Evolutionary conservation across 2,113 vertebrate species (phyloP).

Genomic region (Corydoras sp.): DNA sequence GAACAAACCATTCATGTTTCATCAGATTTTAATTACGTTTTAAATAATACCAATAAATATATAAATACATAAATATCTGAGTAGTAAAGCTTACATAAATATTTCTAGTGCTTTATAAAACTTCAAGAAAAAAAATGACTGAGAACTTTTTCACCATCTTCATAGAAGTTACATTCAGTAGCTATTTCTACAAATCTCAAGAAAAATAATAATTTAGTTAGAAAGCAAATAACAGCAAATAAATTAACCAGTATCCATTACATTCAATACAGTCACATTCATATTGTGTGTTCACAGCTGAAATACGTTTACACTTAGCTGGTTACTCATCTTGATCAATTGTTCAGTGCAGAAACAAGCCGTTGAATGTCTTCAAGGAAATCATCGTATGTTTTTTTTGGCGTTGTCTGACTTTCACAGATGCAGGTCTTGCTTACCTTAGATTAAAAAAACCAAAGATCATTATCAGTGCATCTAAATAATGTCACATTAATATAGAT

Average conservation of each 20-base stretch:
- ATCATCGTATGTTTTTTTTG: neutral
- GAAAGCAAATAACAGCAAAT: neutral
- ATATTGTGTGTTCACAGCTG: no score
- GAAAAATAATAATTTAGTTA: neutral
- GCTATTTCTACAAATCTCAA: neutral
- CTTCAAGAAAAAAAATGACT: neutral
- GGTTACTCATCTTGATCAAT: neutral
- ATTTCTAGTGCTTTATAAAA: constrained; percentile 35
- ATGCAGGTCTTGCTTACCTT: neutral
- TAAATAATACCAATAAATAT: constrained; percentile 47
- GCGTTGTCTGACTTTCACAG: neutral
- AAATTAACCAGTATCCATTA: neutral
- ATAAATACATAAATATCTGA: constrained; percentile 41
- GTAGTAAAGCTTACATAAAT: constrained; percentile 31
- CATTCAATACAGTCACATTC: neutral
- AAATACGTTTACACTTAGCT: neutral
- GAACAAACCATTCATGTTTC: constrained; percentile 2
- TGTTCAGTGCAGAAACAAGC: neutral
- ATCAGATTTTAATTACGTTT: neutral
- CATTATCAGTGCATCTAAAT: neutral
- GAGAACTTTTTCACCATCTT: constrained; percentile 24
- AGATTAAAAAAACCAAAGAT: neutral
- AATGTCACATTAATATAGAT: no score
- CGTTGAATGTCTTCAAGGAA: rapidly evolving
- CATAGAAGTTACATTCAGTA: constrained; percentile 37